phyloP scores from a whole-genome alignment of 1,140 invertebrate species.

The Macrocentrus cingulum region DNA sequence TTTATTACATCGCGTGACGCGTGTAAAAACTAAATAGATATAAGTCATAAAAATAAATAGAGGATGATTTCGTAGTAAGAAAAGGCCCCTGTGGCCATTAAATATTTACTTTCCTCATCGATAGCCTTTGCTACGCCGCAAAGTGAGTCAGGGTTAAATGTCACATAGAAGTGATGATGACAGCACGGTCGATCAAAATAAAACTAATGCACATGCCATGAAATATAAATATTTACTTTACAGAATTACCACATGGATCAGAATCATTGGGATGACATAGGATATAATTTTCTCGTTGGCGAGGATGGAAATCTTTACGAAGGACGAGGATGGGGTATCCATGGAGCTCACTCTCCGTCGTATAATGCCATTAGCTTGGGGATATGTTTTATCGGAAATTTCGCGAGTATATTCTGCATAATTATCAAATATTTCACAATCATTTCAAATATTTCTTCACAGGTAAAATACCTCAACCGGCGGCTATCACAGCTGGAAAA shows the following conservation, averaged over 20 bases:
- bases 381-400: conserved; percentile 61
- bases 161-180: conserved; percentile 3
- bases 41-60: background rate
- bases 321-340: conserved; percentile 61
- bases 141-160: conserved; percentile 26
- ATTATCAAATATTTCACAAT: conserved; percentile 22
- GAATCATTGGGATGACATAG: conserved; percentile 57
- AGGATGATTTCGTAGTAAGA: background rate
- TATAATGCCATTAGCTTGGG: conserved; percentile 60
- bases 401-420: conserved; percentile 39
- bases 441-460: conserved; percentile 32
- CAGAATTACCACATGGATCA: conserved; percentile 57
- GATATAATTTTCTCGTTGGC: conserved; percentile 59
- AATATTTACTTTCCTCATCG: conserved; percentile 11
- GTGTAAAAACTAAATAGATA: background rate
- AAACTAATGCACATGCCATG: too few relatives aligned
- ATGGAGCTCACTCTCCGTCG: conserved; percentile 55
- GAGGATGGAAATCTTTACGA: conserved; percentile 64
- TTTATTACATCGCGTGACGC: background rate
- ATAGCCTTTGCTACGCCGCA: background rate
- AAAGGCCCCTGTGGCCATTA: conserved; percentile 18
- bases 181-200: too few relatives aligned
- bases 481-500: conserved; percentile 50
- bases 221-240: too few relatives aligned
- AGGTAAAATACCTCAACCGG: conserved; percentile 56